Evolutionary conservation across 2,113 vertebrate species (phyloP).

Genomic region (Clarias batrachus): DNA sequence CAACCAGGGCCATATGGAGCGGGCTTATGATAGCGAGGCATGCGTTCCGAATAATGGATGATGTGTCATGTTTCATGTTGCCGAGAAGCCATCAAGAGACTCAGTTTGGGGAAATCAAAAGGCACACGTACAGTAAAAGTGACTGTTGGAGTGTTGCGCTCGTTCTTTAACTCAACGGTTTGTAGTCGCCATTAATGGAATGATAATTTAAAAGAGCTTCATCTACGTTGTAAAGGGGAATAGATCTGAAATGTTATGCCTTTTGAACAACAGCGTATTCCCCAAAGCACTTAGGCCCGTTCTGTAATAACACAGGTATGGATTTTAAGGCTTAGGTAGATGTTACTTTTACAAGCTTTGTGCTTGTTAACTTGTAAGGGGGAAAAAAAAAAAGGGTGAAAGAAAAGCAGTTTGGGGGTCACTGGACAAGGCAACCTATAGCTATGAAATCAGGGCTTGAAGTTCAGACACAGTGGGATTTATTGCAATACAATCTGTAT

Average conservation of each 20-base stretch:
- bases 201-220: slow-evolving; percentile 40
- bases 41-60: slow-evolving; percentile 82
- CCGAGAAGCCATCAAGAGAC: slow-evolving; percentile 76
- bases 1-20: slow-evolving; percentile 78
- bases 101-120: slow-evolving; percentile 77
- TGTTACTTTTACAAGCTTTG: slow-evolving; percentile 11
- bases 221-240: slow-evolving; percentile 29
- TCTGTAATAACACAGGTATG: slow-evolving; percentile 27
- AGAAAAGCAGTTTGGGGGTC: neutral
- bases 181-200: slow-evolving; percentile 39
- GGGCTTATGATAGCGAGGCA: slow-evolving; percentile 72
- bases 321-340: slow-evolving; percentile 17
- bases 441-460: neutral
- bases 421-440: neutral
- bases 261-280: slow-evolving; percentile 5
- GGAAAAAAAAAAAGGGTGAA: neutral
- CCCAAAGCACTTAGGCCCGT: neutral
- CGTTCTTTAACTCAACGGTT: slow-evolving; percentile 41
- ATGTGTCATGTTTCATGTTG: slow-evolving; percentile 82
- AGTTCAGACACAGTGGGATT: neutral
- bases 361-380: neutral
- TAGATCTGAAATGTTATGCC: slow-evolving; percentile 24
- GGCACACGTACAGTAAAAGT: slow-evolving; percentile 68
- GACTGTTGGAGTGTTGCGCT: slow-evolving; percentile 68
- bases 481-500: neutral